Percentiles rank a stretch among this genome's conserved stretches.
Conservation (phyloP, 1,140 invertebrate genomes). For the Solen grandis region DNA sequence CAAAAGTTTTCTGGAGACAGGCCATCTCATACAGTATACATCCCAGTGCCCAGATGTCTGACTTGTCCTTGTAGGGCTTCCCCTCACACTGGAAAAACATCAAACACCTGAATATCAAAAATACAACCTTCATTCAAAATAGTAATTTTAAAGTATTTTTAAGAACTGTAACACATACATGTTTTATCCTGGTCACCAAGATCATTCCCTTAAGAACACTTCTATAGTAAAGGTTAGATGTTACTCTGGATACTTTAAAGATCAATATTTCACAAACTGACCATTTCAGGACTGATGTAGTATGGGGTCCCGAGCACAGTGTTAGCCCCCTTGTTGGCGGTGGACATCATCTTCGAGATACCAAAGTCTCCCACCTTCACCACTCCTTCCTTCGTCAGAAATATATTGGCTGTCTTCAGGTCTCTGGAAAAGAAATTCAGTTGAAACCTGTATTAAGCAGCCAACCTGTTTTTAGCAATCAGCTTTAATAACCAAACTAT, state of each 20-base stretch:
- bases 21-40: conserved; percentile 91
- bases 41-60: conserved; percentile 90
- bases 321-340: conserved; percentile 85
- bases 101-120: conserved; percentile 55
- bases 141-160: too few species aligned
- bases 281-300: conserved; percentile 92
- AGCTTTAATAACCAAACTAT: too few species aligned
- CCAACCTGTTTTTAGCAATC: too few species aligned
- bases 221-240: too few species aligned
- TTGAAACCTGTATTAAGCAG: too few species aligned
- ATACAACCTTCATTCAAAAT: too few species aligned
- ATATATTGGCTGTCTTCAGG: conserved; percentile 90
- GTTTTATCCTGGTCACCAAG: too few species aligned
- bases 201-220: too few species aligned
- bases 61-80: conserved; percentile 89
- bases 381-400: conserved; percentile 86
- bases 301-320: conserved; percentile 91
- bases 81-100: conserved; percentile 90
- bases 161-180: too few species aligned
- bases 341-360: conserved; percentile 89
- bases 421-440: conserved; percentile 83
- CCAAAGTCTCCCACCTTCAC: conserved; percentile 90
- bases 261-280: conserved; percentile 71
- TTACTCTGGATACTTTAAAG: too few species aligned
- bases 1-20: conserved; percentile 89